A percentile compares a stretch with the other conserved stretches of the same genome.
phyloP scores from a whole-genome alignment of 2,113 vertebrate genomes.

The Pseudorasbora parva region DNA sequence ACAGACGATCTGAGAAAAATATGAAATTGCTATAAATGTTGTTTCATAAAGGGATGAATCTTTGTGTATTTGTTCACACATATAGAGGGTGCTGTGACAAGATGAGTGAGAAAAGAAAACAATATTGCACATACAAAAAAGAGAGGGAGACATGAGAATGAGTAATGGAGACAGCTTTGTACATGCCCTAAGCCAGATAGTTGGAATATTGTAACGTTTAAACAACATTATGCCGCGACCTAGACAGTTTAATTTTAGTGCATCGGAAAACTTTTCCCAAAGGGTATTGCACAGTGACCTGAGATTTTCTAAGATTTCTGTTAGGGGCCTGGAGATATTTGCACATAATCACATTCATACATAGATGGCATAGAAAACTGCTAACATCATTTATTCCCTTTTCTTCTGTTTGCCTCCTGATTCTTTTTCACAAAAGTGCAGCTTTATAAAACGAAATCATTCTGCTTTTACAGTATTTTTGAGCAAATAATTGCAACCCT shows the following conservation, averaged over 20 bases:
- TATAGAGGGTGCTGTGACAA: neutral
- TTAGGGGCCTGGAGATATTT: constrained; percentile 18
- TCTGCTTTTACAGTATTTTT: too few relatives aligned
- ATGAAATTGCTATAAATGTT: neutral
- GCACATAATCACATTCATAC: constrained; percentile 16
- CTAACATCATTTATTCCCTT: neutral
- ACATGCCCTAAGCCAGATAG: constrained; percentile 13
- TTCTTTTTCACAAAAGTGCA: constrained; percentile 9
- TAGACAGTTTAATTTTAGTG: constrained; percentile 1
- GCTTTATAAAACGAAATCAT: neutral
- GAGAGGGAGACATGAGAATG: neutral
- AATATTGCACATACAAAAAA: neutral
- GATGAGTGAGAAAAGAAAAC: constrained; percentile 16
- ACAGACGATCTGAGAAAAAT: neutral
- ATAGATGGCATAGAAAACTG: constrained; percentile 1
- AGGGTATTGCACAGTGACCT: constrained; percentile 11
- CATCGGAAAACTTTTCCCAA: constrained; percentile 8
- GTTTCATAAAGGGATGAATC: neutral
- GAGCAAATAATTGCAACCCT: too few relatives aligned
- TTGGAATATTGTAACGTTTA: constrained; percentile 16
- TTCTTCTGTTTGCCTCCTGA: neutral
- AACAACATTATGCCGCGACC: constrained; percentile 2
- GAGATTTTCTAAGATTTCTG: neutral
- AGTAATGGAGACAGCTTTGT: constrained; percentile 11
- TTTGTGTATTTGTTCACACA: neutral